phyloP scores from a whole-genome alignment of 1,140 invertebrate genomes.

The Calosoma granatense region DNA sequence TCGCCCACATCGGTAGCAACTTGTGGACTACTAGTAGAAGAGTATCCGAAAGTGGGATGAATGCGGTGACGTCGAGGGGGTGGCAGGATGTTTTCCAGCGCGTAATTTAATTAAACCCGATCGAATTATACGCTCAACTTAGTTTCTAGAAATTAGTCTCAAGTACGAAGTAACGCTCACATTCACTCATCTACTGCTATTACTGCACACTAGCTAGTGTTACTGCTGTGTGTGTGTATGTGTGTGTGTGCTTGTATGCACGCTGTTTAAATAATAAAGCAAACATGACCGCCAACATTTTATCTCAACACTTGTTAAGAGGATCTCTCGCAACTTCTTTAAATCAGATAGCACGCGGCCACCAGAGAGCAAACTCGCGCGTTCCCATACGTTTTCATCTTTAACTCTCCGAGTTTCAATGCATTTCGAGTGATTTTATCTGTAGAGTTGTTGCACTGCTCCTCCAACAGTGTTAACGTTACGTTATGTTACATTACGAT shows the following conservation, averaged over 20 bases:
- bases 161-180: neutral
- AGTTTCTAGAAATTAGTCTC: constrained; percentile 3
- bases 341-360: neutral
- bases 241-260: no score
- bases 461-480: no score
- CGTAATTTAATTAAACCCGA: constrained; percentile 3
- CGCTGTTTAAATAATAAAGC: neutral
- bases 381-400: neutral
- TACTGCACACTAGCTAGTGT: no score
- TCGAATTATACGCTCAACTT: constrained; percentile 8
- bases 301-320: neutral
- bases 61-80: neutral
- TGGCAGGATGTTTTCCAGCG: neutral
- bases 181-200: no score
- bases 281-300: neutral
- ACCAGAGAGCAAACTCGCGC: neutral
- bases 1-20: neutral
- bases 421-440: neutral
- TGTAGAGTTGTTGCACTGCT: neutral
- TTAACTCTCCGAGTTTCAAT: no score
- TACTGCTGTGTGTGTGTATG: no score
- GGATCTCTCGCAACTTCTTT: neutral
- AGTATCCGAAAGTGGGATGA: neutral
- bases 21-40: neutral
- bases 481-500: no score